phyloP scores from a whole-genome alignment of 1,140 invertebrate species.

The Coboldia fuscipes region DNA sequence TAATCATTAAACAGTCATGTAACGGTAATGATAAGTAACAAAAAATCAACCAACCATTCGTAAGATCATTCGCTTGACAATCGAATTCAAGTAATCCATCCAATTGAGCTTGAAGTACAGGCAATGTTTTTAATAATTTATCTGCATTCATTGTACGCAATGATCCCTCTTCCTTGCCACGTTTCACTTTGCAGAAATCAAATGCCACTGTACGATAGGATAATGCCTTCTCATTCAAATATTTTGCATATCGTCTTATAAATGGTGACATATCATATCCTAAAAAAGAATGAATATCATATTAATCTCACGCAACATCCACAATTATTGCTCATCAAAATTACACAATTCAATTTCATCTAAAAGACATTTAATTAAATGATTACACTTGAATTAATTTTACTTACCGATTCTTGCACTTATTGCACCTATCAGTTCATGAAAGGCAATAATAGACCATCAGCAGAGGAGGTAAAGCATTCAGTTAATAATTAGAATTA shows the following conservation, averaged over 20 bases:
- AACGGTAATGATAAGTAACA: not conserved
- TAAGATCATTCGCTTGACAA: conserved; percentile 88
- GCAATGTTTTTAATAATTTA: conserved; percentile 91
- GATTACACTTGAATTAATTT: too few relatives aligned
- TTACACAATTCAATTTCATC: too few relatives aligned
- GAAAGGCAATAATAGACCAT: too few relatives aligned
- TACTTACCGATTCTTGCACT: too few relatives aligned
- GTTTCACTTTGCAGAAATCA: conserved; percentile 99
- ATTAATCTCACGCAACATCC: too few relatives aligned
- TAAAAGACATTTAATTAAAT: too few relatives aligned
- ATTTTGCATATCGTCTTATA: conserved; percentile 94
- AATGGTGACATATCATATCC: conserved; percentile 99
- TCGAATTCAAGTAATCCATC: conserved; percentile 95
- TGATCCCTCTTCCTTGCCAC: conserved; percentile 94
- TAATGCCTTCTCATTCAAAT: conserved; percentile 96
- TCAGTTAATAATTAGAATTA: too few relatives aligned
- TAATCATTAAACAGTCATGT: not conserved
- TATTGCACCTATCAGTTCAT: too few relatives aligned
- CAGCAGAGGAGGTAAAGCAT: too few relatives aligned
- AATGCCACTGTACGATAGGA: conserved; percentile 97
- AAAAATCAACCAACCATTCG: conserved; percentile 42
- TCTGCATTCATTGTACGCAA: conserved; percentile 93
- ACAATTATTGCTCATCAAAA: too few relatives aligned
- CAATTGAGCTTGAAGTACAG: conserved; percentile 84
- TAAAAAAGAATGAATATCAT: too few relatives aligned